phyloP scores from a whole-genome alignment of 2,113 vertebrate species.

The Perccottus glenii region DNA sequence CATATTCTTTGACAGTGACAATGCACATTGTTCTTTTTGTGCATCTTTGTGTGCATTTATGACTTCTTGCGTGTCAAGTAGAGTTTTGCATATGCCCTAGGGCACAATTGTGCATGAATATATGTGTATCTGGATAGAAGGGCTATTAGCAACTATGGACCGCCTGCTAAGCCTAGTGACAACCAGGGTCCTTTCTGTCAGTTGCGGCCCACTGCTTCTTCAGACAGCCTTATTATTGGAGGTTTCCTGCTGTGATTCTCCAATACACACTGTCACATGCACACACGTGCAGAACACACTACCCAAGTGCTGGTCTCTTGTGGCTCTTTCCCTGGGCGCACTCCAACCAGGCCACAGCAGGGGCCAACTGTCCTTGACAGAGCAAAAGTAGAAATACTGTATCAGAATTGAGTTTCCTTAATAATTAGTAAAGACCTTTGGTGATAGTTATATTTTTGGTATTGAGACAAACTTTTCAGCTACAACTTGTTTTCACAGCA shows the following conservation, averaged over 20 bases:
- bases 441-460: slow-evolving; percentile 6
- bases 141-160: slow-evolving; percentile 52
- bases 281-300: slow-evolving; percentile 22
- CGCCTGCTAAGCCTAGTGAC: slow-evolving; percentile 61
- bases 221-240: slow-evolving; percentile 75
- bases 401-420: slow-evolving; percentile 61
- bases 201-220: slow-evolving; percentile 73
- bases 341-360: slow-evolving; percentile 66
- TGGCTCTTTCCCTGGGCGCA: slow-evolving; percentile 61
- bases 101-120: slow-evolving; percentile 42
- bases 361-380: slow-evolving; percentile 62
- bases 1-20: background rate
- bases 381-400: slow-evolving; percentile 58
- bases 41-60: slow-evolving; percentile 11
- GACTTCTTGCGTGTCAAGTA: slow-evolving; percentile 39
- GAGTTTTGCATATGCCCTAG: slow-evolving; percentile 52
- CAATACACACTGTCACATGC: slow-evolving; percentile 48
- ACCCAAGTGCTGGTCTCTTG: slow-evolving; percentile 41
- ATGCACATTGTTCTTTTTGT: slow-evolving; percentile 15
- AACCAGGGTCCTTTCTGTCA: slow-evolving; percentile 71
- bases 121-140: slow-evolving; percentile 38
- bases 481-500: slow-evolving; percentile 11
- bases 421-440: slow-evolving; percentile 8
- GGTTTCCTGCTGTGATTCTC: slow-evolving; percentile 61
- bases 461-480: slow-evolving; percentile 25